Evolutionary conservation across 2,797 vertebrate genomes (phyloP).

Genomic region (Pangasius larnaudii): DNA sequence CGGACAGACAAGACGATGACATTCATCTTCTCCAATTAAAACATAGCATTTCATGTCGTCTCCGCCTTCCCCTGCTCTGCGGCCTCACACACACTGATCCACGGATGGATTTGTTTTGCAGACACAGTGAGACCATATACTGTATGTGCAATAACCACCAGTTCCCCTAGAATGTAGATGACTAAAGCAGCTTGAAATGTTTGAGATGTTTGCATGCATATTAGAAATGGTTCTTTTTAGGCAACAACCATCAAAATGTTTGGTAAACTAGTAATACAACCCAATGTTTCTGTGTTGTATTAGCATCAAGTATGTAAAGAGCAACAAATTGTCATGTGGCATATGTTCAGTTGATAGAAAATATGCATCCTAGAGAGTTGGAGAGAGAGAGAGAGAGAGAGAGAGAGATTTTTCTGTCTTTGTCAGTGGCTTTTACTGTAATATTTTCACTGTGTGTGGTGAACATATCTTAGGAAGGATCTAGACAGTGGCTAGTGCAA

Average conservation of each 20-base stretch:
- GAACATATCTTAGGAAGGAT: conserved; percentile 62
- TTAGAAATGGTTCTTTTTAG: conserved; percentile 63
- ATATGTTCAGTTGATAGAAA: conserved; percentile 45
- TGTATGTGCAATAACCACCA: conserved; percentile 72
- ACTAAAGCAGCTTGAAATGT: conserved; percentile 67
- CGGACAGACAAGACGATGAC: conserved; percentile 76
- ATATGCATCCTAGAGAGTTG: not conserved
- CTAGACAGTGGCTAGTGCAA: conserved; percentile 59
- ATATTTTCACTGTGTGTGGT: conserved; percentile 55
- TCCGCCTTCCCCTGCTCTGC: conserved; percentile 25
- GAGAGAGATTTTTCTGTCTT: not conserved
- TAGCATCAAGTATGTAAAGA: conserved; percentile 58
- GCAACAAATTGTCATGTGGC: conserved; percentile 54
- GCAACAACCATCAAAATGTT: conserved; percentile 46
- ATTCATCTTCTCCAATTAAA: conserved; percentile 78
- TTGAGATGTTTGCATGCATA: conserved; percentile 67
- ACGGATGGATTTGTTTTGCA: conserved; percentile 62
- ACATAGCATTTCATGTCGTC: conserved; percentile 75
- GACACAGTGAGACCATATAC: conserved; percentile 58
- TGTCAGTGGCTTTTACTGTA: conserved; percentile 47
- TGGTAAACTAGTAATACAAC: conserved; percentile 44
- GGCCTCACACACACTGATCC: conserved; percentile 63
- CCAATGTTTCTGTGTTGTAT: conserved; percentile 57
- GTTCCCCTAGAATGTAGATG: conserved; percentile 77
- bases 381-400: conserved; percentile 11